A percentile compares a stretch with the other conserved stretches of the same genome.
Evolutionary conservation across 2,797 vertebrate species (phyloP).

Genomic region (Zalophus californianus): DNA sequence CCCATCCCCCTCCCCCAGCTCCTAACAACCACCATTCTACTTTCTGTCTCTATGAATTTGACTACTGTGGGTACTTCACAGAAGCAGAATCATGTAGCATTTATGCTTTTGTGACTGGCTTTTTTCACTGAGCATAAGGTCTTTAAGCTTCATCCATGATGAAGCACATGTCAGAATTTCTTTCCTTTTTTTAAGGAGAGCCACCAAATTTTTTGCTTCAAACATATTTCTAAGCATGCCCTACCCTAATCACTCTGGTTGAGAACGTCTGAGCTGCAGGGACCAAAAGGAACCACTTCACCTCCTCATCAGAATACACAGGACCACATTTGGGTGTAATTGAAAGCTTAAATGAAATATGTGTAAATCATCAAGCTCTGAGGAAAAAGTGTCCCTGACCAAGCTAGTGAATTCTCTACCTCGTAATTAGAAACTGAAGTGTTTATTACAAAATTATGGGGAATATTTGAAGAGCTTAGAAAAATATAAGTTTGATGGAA

Average conservation of each 20-base stretch:
- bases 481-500: conserved; percentile 37
- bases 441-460: conserved; percentile 18
- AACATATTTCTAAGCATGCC: background rate
- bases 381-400: background rate
- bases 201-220: background rate
- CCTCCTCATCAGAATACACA: background rate
- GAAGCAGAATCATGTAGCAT: background rate
- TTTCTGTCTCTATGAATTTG: background rate
- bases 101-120: background rate
- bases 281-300: background rate
- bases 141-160: background rate
- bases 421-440: background rate
- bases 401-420: background rate
- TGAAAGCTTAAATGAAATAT: background rate
- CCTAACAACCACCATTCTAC: background rate
- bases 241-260: background rate
- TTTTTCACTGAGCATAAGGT: background rate
- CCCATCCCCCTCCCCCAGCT: background rate
- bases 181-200: background rate
- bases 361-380: background rate
- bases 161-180: background rate
- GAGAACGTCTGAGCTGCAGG: background rate
- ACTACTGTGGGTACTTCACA: background rate
- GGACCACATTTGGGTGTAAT: background rate
- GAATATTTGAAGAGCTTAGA: conserved; percentile 30